phyloP scores from a whole-genome alignment of 2,797 vertebrate species.

The Orestias chungarensis region DNA sequence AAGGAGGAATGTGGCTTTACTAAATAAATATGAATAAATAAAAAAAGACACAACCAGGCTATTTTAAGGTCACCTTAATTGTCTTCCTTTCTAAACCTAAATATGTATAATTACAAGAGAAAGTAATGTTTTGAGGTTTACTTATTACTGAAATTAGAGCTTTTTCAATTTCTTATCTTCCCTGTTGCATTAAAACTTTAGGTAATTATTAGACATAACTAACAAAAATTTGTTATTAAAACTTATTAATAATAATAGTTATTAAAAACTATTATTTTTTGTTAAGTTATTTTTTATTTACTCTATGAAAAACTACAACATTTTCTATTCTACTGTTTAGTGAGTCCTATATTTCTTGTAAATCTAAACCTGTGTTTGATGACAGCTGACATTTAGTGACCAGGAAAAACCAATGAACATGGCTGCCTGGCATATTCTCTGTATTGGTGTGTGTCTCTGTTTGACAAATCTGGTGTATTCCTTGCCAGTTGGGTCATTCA shows the following conservation, averaged over 20 bases:
- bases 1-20: too few relatives aligned
- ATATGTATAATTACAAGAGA: neutral
- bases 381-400: conserved; percentile 67
- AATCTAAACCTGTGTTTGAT: conserved; percentile 39
- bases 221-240: too few relatives aligned
- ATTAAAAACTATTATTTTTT: too few relatives aligned
- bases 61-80: neutral
- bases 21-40: too few relatives aligned
- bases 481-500: conserved; percentile 74
- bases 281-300: too few relatives aligned
- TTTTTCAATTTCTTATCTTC: neutral
- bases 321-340: conserved; percentile 40
- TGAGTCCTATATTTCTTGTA: conserved; percentile 30
- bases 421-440: conserved; percentile 41
- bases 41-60: neutral
- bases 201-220: too few relatives aligned
- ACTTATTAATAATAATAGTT: too few relatives aligned
- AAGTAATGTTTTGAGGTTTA: neutral
- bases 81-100: neutral
- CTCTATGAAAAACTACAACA: conserved; percentile 6
- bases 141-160: neutral
- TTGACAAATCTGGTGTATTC: conserved; percentile 67
- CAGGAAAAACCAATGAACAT: conserved; percentile 48
- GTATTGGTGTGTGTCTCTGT: conserved; percentile 22
- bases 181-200: too few relatives aligned